Base-by-base conservation (phyloP, 1,140 invertebrate species). In the Archivesica marissinica region DNA sequence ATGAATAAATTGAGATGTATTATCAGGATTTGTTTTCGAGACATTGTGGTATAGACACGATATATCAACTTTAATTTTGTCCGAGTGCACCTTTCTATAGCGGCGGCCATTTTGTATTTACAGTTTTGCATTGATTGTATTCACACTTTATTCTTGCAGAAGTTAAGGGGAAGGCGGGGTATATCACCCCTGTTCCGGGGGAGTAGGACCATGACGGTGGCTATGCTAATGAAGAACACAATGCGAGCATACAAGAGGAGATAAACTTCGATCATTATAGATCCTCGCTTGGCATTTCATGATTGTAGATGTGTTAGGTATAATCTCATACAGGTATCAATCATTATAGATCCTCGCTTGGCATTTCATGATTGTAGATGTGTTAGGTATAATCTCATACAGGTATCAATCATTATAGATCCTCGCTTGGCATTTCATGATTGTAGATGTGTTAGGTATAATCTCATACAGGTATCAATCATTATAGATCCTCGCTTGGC, bases 151-250 rank as follows among this genome's bases (percentile, higher is more conserved):
- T 38, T 50, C 78, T 90, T 86, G n/a, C 83, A 94, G 97, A 97
- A 93, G 98, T 94, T 0, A 83, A 84, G 2, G 68, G 96, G 87
- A 96, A 97, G 72, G 98, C 98, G 9, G 96, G 96, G 11, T 96
- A 96, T 33, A 98, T 99, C 70, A 99, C 98, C 28, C 99, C 99
- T 4, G 99, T 99, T 33, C 99, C 98, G 15, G 98, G 52, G 98
- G 98, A 87, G 98, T 90, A 83, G 98, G 98, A 0, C 98, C 98
- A 98, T 99, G 97, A 99, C 98, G 0, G 98, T 99, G 33, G 98
- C 98, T 13, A 99, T 99, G 98, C 94, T 99, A 9, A 98, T 99
- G 96, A 96, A 96, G 89, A 99, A 99, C 93, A 99, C 98, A 0
- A 96, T 99, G 20, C 85, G 75, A 44, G 91, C 91, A 7, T 91